Conservation (phyloP, 2,113 vertebrate species). For the Octodon degus region DNA sequence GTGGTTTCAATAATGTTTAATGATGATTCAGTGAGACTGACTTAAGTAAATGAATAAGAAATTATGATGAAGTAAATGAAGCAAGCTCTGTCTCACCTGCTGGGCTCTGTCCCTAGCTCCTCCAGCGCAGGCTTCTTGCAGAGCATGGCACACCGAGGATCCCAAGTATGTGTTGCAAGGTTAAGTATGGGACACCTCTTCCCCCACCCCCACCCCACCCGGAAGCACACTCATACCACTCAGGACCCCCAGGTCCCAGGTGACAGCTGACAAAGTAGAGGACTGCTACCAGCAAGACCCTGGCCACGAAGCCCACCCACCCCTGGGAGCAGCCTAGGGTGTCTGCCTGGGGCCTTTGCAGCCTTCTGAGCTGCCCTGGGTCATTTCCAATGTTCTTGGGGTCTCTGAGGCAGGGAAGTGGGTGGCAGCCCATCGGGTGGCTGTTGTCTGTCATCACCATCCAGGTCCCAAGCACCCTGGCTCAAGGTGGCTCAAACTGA, state of each 20-base stretch:
- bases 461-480: not conserved
- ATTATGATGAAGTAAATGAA: not conserved
- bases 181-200: not conserved
- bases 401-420: not conserved
- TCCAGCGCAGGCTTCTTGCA: not conserved
- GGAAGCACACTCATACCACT: not conserved
- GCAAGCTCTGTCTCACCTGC: not conserved
- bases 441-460: not conserved
- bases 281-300: not conserved
- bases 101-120: not conserved
- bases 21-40: not conserved
- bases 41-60: slow-evolving; percentile 5
- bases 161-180: not conserved
- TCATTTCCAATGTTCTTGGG: not conserved
- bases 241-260: not conserved
- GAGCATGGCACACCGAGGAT: not conserved
- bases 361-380: not conserved
- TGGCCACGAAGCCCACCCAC: not conserved
- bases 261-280: not conserved
- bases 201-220: too few relatives aligned
- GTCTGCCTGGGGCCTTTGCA: not conserved
- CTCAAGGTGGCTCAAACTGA: not conserved
- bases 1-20: not conserved
- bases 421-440: rapidly evolving
- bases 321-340: not conserved